Base-by-base conservation (phyloP, 2,113 vertebrate genomes). In the Gavialis gangeticus region DNA sequence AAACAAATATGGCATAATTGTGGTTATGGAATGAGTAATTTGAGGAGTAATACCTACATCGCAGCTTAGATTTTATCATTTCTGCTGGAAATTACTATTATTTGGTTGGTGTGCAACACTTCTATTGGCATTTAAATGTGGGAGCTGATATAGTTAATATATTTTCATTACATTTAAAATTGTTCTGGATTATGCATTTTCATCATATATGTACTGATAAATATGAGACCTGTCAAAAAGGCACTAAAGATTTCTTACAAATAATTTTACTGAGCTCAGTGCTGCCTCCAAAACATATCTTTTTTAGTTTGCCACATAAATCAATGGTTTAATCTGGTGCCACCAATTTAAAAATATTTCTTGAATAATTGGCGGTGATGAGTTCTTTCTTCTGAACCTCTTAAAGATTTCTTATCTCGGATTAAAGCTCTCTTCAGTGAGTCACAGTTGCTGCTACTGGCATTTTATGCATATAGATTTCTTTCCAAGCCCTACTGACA, bases 71-170 rank as follows among this genome's bases (percentile, higher is more conserved):
- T 93, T 95, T 94, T 95, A 89, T 93, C 96, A 96, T 94, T 95
- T 94, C 92, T 91, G 79, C 60, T 69, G 90, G 73, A 97, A 96
- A 94, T 95, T 89, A 93, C 94, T 94, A 94, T 96, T 94, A 97
- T 96, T 96, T 94, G 91, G 85, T 90, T 95, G 82, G 94, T 95
- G 89, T 84, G 90, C 86, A 94, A 92, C 79, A 69, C 22, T 34
- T 58, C 83, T 75, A 92, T 87, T 88, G 87, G 92, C 92, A 96
- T 95, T 95, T 87, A 95, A 96, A 94, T 57, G 60, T 5, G 46
- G 58, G 75, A 94, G 73, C 46, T 46, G 76, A 95, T 76, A 81
- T 37, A 64, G 79, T 76, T 75, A 92, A 86, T 2, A 0, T 82
- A 92, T 87, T 96, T 95, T 81, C 66, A 80, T 80, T 84, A 28